Conservation (phyloP, 2,888 invertebrate species). For the Drosophila lacicola region DNA sequence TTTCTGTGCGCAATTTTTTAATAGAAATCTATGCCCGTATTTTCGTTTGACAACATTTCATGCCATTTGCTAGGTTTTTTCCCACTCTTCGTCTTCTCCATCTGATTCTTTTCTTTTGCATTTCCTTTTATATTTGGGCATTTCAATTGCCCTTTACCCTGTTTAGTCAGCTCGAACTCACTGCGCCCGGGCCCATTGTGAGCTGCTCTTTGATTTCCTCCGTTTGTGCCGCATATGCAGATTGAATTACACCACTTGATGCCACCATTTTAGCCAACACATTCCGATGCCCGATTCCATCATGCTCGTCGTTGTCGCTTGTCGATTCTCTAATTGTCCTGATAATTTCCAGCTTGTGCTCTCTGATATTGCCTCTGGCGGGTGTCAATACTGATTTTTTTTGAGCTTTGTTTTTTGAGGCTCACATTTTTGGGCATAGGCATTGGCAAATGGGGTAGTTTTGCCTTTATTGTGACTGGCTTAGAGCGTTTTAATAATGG, state of each 20-base stretch:
- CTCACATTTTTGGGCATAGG: background rate
- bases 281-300: conserved; percentile 24
- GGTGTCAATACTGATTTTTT: too few species aligned
- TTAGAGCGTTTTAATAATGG: conserved; percentile 2
- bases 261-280: conserved; percentile 39
- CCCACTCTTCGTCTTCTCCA: conserved; percentile 9
- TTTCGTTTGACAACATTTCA: conserved; percentile 77
- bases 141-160: conserved; percentile 54
- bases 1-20: conserved; percentile 46
- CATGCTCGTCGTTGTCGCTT: conserved; percentile 12
- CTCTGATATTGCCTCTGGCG: background rate
- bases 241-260: conserved; percentile 76
- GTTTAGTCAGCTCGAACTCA: too few species aligned
- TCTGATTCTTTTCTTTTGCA: conserved; percentile 32
- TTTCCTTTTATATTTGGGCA: conserved; percentile 55
- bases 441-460: conserved; percentile 6
- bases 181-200: conserved; percentile 36
- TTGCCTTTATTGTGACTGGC: conserved; percentile 26
- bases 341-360: conserved; percentile 54
- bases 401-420: background rate
- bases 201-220: conserved; percentile 60
- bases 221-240: conserved; percentile 68
- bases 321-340: conserved; percentile 65
- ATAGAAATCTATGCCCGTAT: conserved; percentile 80
- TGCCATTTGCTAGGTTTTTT: conserved; percentile 48